Evolutionary conservation across 1,140 invertebrate species (phyloP).

Genomic region (Aethina tumida): DNA sequence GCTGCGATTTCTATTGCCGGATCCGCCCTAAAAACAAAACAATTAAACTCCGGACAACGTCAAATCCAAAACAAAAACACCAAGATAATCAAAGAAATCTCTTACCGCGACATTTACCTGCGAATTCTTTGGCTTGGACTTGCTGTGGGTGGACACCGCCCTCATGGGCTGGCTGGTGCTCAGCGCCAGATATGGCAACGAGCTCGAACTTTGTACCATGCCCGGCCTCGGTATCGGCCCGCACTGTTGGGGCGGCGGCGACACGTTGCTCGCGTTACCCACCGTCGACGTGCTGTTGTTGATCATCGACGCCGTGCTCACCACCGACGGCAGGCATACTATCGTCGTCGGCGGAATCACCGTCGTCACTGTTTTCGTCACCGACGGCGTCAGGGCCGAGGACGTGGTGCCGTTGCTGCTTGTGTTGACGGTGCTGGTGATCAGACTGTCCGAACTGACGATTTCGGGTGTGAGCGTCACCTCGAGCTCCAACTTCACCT

Average conservation of each 20-base stretch:
- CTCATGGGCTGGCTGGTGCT: conserved; percentile 37
- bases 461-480: conserved; percentile 43
- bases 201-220: conserved; percentile 37
- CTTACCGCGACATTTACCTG: conserved; percentile 13
- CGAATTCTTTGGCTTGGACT: conserved; percentile 30
- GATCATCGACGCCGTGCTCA: conserved; percentile 31
- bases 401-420: conserved; percentile 25
- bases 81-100: conserved; percentile 4
- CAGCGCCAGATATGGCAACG: conserved; percentile 42
- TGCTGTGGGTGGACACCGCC: conserved; percentile 34
- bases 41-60: conserved; percentile 3
- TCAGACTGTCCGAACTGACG: conserved; percentile 34
- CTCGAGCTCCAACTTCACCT: conserved; percentile 40
- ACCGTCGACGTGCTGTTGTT: conserved; percentile 30
- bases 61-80: not conserved
- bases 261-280: conserved; percentile 23
- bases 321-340: conserved; percentile 39
- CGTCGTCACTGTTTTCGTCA: conserved; percentile 30
- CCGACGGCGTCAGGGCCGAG: conserved; percentile 29
- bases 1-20: conserved; percentile 37
- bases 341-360: conserved; percentile 44
- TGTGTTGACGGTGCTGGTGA: conserved; percentile 35
- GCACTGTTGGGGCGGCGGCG: conserved; percentile 17
- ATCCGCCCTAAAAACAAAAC: conserved; percentile 3
- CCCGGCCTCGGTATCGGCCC: conserved; percentile 24